Evolutionary conservation across 2,113 vertebrate genomes (phyloP), one percentile per base, ranked within the genome.

Genomic region (Saimiri boliviensis): DNA sequence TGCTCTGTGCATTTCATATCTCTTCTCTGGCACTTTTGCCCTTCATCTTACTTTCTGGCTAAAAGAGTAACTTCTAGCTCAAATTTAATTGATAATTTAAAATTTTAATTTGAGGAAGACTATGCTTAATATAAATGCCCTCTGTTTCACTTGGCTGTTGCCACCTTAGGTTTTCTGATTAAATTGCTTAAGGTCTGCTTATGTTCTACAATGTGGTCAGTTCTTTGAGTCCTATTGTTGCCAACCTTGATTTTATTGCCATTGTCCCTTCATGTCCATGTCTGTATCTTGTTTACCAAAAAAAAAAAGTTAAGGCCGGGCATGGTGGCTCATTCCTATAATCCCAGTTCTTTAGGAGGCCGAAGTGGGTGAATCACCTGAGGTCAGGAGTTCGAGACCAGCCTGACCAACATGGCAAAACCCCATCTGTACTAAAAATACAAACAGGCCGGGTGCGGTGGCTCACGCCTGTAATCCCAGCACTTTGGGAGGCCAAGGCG

Each of bases 11-110:
- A 42, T 56, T 94, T 80, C 45, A 5, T 17, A 37, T 71, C 40
- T 83, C n/a, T 73, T 84, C 56, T 76, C 60, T 89, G 80, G 70
- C 30, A 60, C 66, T 95, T 90, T 83, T 37, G 45, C 14, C 73
- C 70, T 37, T 81, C 19, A 54, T 54, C 68, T 93, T 73, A 81
- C 45, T 40, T 96, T 96, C 45, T 91, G 85, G 71, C 91, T 94
- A 88, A 96, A 82, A 83, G 30, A 87, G 32, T 37, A 90, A 70
- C 35, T 87, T 89, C 35, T 37, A 84, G 86, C 32, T 86, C 86
- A 83, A 70, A 70, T 96, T 94, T 85, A 94, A 19, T 37, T 30
- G 19, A 42, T 93, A 54, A 86, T 52, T 77, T 68, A 49, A 70
- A 77, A n/a, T 49, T 89, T 80, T 84, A 77, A 60, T 82, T 92